phyloP scores from a whole-genome alignment of 2,888 invertebrate genomes.

The Lissocephala sabroskyi region DNA sequence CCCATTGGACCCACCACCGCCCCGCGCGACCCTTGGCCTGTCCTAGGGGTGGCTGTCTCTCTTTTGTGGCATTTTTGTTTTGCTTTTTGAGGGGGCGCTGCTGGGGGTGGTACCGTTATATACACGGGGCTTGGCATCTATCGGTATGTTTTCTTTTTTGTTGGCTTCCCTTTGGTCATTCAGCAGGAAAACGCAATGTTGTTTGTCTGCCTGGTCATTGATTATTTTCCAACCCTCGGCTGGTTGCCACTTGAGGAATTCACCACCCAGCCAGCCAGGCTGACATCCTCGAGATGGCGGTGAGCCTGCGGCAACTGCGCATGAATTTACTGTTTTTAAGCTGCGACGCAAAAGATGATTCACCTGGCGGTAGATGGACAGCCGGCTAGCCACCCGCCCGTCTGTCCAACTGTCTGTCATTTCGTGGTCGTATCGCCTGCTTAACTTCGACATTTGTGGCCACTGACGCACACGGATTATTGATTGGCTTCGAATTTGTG shows the following conservation, averaged over 20 bases:
- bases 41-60: slow-evolving; percentile 32
- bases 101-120: slow-evolving; percentile 18
- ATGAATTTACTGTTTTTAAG: slow-evolving; percentile 27
- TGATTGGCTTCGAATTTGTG: slow-evolving; percentile 61
- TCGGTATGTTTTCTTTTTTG: slow-evolving; percentile 59
- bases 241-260: slow-evolving; percentile 56
- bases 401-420: too few species aligned
- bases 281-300: not conserved
- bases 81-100: slow-evolving; percentile 28
- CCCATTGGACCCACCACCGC: too few species aligned
- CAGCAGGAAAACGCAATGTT: too few species aligned
- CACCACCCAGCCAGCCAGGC: slow-evolving; percentile 6
- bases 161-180: slow-evolving; percentile 59
- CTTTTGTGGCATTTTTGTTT: not conserved
- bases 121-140: slow-evolving; percentile 50
- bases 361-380: slow-evolving; percentile 14
- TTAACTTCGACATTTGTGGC: slow-evolving; percentile 48
- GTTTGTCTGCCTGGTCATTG: slow-evolving; percentile 2
- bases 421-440: not conserved
- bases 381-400: not conserved
- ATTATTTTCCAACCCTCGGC: slow-evolving; percentile 17
- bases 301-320: slow-evolving; percentile 28
- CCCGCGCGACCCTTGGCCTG: too few species aligned
- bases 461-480: slow-evolving; percentile 54
- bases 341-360: slow-evolving; percentile 42